Base-by-base conservation (phyloP, 2,797 vertebrate species). In the Nothura maculosa region DNA sequence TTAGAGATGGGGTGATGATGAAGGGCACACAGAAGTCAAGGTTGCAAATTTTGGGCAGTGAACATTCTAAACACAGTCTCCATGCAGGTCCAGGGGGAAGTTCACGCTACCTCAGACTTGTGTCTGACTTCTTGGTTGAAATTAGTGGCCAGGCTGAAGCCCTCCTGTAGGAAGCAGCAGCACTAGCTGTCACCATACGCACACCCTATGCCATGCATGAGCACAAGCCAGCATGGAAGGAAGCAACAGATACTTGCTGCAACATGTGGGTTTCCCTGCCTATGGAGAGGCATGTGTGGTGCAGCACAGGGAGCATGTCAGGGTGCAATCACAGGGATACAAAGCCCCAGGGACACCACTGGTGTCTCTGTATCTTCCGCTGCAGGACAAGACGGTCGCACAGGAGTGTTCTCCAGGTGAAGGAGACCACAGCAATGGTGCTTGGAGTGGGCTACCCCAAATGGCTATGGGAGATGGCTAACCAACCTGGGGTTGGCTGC, bases 291-390 rank as follows among this genome's bases (percentile, higher is more conserved):
- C 68, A 50, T 32, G 24, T 58, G 9, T 0, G 0, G 10, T 68
- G 52, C 43, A 69, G 40, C 42, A 50, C 25, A 78, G 72, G 48
- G 32, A 5, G 2, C 21, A 11, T 10, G 55, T 8, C 38, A 43
- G 19, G 14, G 20, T 48, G 27, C 22, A 90, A 4, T 32, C 72
- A 64, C 64, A 85, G 67, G 27, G 43, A 58, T 3, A 1, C 3
- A 5, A 42, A 89, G 40, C 20, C 81, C 57, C 4, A 6, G 34
- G 40, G 81, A 42, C 28, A 38, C 14, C 0, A 0, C 38, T 7
- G 12, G 14, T 2, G 0, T 40, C 64, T 50, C 57, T 13, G 43
- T 17, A 70, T 30, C 30, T 27, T 17, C 78, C 0, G 0, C 61
- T 77, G 81, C 48, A 64, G 79, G 61, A 90, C 36, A 36, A 61